A percentile compares a stretch with the other conserved stretches of the same genome.
Conservation (phyloP, 2,113 vertebrate genomes). For the Eubucco bourcierii region DNA sequence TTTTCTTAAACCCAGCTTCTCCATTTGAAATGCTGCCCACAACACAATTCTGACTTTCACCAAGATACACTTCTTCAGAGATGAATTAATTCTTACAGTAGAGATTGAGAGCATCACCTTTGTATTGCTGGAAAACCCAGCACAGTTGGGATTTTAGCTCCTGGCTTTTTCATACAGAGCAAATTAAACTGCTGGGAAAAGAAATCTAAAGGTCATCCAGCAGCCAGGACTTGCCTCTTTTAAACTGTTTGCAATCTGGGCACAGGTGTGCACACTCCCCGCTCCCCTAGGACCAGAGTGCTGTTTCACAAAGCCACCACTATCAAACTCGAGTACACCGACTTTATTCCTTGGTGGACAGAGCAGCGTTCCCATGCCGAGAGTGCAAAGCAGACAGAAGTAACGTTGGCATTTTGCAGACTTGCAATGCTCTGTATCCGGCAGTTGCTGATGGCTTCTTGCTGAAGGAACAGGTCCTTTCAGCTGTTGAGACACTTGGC, state of each 20-base stretch:
- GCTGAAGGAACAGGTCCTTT: not conserved
- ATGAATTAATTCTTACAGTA: slow-evolving; percentile 45
- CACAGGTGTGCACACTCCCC: not conserved
- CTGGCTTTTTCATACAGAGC: slow-evolving; percentile 36
- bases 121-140: slow-evolving; percentile 24
- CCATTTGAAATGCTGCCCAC: not conserved
- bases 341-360: not conserved
- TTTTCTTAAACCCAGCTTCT: not conserved
- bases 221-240: not conserved
- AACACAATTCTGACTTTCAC: slow-evolving; percentile 6
- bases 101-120: slow-evolving; percentile 64
- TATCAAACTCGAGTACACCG: not conserved
- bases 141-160: slow-evolving; percentile 44
- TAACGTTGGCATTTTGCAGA: not conserved
- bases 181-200: slow-evolving; percentile 42
- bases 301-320: not conserved
- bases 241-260: not conserved
- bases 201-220: slow-evolving; percentile 42
- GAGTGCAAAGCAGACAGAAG: not conserved
- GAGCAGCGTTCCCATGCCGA: not conserved
- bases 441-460: not conserved
- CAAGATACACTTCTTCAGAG: slow-evolving; percentile 7
- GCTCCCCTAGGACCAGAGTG: not conserved
- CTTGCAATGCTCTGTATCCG: not conserved
- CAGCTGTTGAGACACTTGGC: not conserved